A percentile compares a stretch with the other conserved stretches of the same genome.
These are phyloP conservation scores for Parazoanthus swiftii DNA, from an alignment of 92 coral and sea anemone species.

Conservation along the genomic window DNA sequence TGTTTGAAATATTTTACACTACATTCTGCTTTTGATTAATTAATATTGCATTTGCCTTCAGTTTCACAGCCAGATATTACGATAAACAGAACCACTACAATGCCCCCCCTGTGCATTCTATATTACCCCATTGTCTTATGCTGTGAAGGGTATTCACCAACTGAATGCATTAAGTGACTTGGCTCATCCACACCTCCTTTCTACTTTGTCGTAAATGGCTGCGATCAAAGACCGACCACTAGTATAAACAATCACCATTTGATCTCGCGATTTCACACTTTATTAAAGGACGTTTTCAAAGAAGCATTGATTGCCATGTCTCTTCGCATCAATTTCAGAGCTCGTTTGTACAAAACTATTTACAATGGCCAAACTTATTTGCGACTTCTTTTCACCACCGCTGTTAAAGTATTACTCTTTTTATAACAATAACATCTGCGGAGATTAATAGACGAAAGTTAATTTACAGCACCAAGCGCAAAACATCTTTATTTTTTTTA, in stretches of 20 bases:
- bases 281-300: constrained; percentile 25
- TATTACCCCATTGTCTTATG: constrained; percentile 30
- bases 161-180: constrained; percentile 8
- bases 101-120: constrained; percentile 26
- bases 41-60: constrained; percentile 34
- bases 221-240: constrained; percentile 29
- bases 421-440: constrained; percentile 21
- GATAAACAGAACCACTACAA: not conserved
- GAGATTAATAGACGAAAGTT: not conserved
- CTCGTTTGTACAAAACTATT: constrained; percentile 46
- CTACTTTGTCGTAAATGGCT: constrained; percentile 7
- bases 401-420: constrained; percentile 26
- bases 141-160: constrained; percentile 12
- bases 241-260: constrained; percentile 28
- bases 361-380: constrained; percentile 35
- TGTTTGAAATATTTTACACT: constrained; percentile 11
- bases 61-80: constrained; percentile 31
- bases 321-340: constrained; percentile 1
- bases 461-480: not conserved
- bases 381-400: constrained; percentile 10
- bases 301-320: constrained; percentile 11
- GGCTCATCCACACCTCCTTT: constrained; percentile 28
- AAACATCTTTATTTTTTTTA: not conserved
- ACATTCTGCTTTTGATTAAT: constrained; percentile 3
- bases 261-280: constrained; percentile 31